phyloP scores from a whole-genome alignment of 1,140 invertebrate genomes.

The Lepidurus couesii region DNA sequence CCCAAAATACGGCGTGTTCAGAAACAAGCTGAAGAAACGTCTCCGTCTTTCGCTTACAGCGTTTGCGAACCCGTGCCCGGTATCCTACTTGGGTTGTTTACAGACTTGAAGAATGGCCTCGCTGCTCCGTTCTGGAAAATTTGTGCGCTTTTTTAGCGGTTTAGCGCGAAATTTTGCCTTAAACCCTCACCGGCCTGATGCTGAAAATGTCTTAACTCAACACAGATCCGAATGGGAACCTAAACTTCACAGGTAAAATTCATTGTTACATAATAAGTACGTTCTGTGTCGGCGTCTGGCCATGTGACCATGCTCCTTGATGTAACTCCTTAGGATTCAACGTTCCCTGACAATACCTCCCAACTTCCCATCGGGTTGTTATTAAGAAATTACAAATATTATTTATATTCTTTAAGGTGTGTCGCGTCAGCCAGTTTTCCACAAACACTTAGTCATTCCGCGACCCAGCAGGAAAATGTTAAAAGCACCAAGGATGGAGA shows the following conservation, averaged over 20 bases:
- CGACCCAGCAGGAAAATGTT: constrained; percentile 40
- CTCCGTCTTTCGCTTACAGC: not conserved
- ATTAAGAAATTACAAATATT: not conserved
- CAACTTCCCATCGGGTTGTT: too few species aligned
- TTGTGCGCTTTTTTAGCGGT: constrained; percentile 60
- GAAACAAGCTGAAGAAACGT: not conserved
- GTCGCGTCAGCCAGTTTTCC: constrained; percentile 33
- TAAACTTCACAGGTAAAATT: constrained; percentile 40
- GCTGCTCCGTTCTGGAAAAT: constrained; percentile 60
- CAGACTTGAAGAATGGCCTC: constrained; percentile 50
- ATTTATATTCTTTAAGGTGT: constrained; percentile 9
- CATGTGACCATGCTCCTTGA: not conserved
- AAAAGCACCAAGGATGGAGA: constrained; percentile 34
- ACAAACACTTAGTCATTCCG: constrained; percentile 39
- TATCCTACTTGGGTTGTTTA: not conserved
- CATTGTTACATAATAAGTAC: not conserved
- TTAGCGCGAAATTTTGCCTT: constrained; percentile 59
- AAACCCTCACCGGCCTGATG: constrained; percentile 48
- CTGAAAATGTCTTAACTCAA: constrained; percentile 48
- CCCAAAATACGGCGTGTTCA: not conserved
- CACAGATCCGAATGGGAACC: constrained; percentile 48
- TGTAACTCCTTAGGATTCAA: too few species aligned
- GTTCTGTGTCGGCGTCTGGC: constrained; percentile 11
- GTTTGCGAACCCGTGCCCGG: not conserved
- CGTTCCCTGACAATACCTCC: too few species aligned